Conservation (phyloP, 2,113 vertebrate species). For the Sclerurus mexicanus region DNA sequence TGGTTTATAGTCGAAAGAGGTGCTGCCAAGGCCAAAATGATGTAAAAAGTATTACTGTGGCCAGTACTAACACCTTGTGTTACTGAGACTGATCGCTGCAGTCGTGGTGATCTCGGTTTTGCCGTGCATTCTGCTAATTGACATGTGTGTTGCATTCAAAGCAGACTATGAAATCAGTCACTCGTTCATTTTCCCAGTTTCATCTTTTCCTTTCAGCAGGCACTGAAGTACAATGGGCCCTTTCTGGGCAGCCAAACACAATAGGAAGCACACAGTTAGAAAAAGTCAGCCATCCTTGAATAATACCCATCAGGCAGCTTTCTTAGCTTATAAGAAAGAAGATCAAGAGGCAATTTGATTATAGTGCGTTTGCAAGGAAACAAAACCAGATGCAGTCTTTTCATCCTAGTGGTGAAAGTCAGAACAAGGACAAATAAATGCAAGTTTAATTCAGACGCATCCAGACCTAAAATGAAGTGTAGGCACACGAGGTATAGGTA, state of each 20-base stretch:
- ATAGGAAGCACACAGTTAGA: slow-evolving; percentile 29
- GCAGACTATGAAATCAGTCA: background rate
- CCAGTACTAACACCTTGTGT: background rate
- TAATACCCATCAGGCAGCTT: slow-evolving; percentile 51
- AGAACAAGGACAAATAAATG: slow-evolving; percentile 42
- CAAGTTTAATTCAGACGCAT: slow-evolving; percentile 4
- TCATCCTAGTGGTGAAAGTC: slow-evolving; percentile 21
- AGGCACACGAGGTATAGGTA: background rate
- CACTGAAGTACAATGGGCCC: background rate
- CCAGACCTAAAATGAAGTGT: background rate
- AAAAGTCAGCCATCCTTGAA: slow-evolving; percentile 40
- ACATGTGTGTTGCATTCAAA: background rate
- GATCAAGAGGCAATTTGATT: slow-evolving; percentile 49
- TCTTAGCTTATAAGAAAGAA: slow-evolving; percentile 32
- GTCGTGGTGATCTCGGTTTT: background rate
- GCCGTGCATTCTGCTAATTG: background rate
- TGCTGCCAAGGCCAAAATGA: background rate
- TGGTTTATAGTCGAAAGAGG: background rate
- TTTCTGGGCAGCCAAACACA: slow-evolving; percentile 41
- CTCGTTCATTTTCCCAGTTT: slow-evolving; percentile 17
- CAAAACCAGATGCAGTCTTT: slow-evolving; percentile 30
- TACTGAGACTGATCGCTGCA: slow-evolving; percentile 1
- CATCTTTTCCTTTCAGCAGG: slow-evolving; percentile 4
- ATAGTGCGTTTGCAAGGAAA: slow-evolving; percentile 28
- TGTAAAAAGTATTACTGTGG: background rate